phyloP scores from a whole-genome alignment of 2,888 invertebrate species.

The Teleiodes luculella region DNA sequence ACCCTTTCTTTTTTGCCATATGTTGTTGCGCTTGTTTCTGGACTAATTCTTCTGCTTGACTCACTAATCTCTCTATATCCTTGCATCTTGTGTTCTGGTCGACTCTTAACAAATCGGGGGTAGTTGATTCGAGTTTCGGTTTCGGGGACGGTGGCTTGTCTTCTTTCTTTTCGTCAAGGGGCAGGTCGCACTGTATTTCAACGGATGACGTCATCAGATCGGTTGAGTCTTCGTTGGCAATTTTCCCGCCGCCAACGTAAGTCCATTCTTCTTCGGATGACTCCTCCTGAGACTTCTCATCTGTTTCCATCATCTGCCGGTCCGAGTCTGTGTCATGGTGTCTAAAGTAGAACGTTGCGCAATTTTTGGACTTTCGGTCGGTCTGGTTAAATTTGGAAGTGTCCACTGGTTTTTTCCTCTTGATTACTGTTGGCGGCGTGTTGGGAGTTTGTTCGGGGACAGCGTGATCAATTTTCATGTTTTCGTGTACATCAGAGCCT shows the following conservation, averaged over 20 bases:
- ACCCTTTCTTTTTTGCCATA: conserved; percentile 69
- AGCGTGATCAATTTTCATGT: conserved; percentile 23
- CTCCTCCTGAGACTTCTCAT: conserved; percentile 69
- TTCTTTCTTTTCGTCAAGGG: conserved; percentile 54
- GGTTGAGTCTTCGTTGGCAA: conserved; percentile 66
- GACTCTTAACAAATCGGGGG: conserved; percentile 68
- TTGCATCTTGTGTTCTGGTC: conserved; percentile 75
- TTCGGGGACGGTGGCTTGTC: conserved; percentile 52
- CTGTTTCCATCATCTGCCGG: conserved; percentile 78
- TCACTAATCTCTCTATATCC: conserved; percentile 86
- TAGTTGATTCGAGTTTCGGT: conserved; percentile 59
- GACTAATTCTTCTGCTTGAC: conserved; percentile 89
- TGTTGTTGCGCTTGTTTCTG: conserved; percentile 72
- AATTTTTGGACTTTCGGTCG: conserved; percentile 88
- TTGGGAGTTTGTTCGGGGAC: conserved; percentile 46
- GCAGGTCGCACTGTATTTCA: conserved; percentile 68
- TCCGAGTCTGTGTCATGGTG: conserved; percentile 93
- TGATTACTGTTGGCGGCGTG: conserved; percentile 69
- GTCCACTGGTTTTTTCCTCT: conserved; percentile 75
- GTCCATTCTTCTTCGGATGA: conserved; percentile 82
- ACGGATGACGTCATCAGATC: conserved; percentile 75
- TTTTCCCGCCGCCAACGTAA: conserved; percentile 74
- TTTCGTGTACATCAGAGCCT: conserved; percentile 52
- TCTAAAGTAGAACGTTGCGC: conserved; percentile 90
- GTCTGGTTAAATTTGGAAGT: conserved; percentile 83